Evolutionary conservation across 2,113 vertebrate species (phyloP), one percentile per base, ranked within the genome.

Genomic region (Odocoileus virginianus): DNA sequence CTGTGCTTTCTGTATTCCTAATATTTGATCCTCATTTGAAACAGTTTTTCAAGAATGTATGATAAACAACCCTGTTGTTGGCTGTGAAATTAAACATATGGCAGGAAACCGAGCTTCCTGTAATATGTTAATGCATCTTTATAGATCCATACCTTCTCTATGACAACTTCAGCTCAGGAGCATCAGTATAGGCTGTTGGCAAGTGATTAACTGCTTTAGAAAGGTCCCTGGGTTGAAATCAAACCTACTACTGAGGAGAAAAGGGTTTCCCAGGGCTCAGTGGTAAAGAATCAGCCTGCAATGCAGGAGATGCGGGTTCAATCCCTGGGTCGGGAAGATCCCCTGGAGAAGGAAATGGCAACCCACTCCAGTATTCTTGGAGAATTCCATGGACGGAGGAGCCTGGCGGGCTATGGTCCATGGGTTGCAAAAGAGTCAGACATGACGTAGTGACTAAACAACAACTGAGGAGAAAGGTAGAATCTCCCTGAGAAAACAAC

Each of bases 21-120:
- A 95, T 61, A 25, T 93, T 94, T 87, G 81, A 97, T 89, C 33
- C 60, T 14, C 30, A 78, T 94, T 95, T 97, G 81, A 45, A 93
- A 79, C 96, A 74, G 78, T 89, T 96, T 97, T 93, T 91, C 33
- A 90, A 96, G 88, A 92, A 96, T 92, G 45, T 74, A 96, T 87
- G 52, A 95, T 94, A 78, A 97, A 97, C 7, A 96, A 27, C 25
- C 55, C n/a, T 58, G 33, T 45, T 95, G 21, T 96, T 96, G 81
- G n/a, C 40, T 97, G 21, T 64, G 76, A 93, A 97, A 97, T 95
- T 97, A 95, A 95, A 94, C 55, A 91, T n/a, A 61, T 7, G 93
- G 52, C 52, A 95, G 64, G 87, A 95, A 90, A 96, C 60, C 94
- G 54, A 94, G 58, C 83, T 86, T 96, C 33, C 55, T 74, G 25